phyloP scores from a whole-genome alignment of 2,113 vertebrate species.

The Entomyzon cyanotis region DNA sequence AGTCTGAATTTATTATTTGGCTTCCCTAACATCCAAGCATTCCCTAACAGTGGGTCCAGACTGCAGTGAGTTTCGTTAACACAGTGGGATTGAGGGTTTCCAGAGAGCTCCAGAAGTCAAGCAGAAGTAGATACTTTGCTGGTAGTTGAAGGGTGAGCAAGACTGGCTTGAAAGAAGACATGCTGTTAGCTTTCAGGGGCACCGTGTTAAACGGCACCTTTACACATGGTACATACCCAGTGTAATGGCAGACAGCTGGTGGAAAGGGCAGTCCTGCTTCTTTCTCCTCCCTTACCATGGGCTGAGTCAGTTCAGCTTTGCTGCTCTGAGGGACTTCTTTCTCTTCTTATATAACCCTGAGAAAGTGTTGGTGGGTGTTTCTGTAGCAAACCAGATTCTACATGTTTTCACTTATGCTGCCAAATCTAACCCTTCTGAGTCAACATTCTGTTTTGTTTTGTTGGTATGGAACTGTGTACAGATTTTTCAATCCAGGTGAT shows the following conservation, averaged over 20 bases:
- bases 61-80: neutral
- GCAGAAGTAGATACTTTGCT: neutral
- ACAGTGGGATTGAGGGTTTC: neutral
- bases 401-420: rapidly evolving
- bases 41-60: neutral
- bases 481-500: neutral
- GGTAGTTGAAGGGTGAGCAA: neutral
- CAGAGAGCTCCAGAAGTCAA: neutral
- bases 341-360: neutral
- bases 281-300: neutral
- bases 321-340: neutral
- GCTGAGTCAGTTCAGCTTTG: neutral
- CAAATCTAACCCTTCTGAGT: neutral
- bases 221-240: rapidly evolving
- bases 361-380: neutral
- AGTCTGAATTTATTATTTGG: neutral
- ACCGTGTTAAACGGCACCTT: neutral
- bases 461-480: neutral
- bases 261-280: neutral
- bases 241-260: neutral
- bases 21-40: neutral
- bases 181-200: neutral
- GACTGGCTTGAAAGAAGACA: neutral
- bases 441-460: neutral
- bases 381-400: neutral